phyloP scores from a whole-genome alignment of 2,113 vertebrate species.

The Protomyctophum bolini region DNA sequence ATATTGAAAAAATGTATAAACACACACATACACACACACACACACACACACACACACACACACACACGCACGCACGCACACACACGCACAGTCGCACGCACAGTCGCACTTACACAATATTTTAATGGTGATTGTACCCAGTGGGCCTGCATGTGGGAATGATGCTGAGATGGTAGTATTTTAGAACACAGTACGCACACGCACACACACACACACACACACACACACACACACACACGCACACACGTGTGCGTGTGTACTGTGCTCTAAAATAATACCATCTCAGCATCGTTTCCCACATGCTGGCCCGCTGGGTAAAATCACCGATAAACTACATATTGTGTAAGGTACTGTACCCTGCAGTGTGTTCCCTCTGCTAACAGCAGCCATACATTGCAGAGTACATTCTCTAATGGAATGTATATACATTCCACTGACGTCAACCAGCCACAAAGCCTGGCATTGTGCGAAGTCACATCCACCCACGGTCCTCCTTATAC shows the following conservation, averaged over 20 bases:
- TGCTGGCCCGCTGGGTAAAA: conserved; percentile 16
- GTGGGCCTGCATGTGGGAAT: conserved; percentile 13
- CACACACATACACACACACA: no score
- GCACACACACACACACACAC: not conserved
- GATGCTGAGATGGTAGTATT: conserved; percentile 23
- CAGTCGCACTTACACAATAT: conserved; percentile 15
- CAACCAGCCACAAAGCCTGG: conserved; percentile 55
- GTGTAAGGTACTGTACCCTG: conserved; percentile 25
- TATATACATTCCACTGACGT: conserved; percentile 58
- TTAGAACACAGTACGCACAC: not conserved
- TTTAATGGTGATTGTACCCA: conserved; percentile 12
- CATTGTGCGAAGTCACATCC: conserved; percentile 52
- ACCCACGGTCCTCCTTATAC: conserved; percentile 15
- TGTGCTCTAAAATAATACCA: conserved; percentile 28
- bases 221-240: not conserved
- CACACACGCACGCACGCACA: not conserved
- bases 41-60: no score
- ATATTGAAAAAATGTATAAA: no score
- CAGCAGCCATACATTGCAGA: not conserved
- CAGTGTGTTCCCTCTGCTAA: not conserved
- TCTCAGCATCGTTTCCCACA: conserved; percentile 5
- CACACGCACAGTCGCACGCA: not conserved
- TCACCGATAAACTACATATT: conserved; percentile 20
- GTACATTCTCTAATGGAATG: conserved; percentile 26
- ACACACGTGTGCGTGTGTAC: conserved; percentile 10